Evolutionary conservation across 2,888 invertebrate species (phyloP), one percentile per base, ranked within the genome.

Genomic region (Pollenia labialis): DNA sequence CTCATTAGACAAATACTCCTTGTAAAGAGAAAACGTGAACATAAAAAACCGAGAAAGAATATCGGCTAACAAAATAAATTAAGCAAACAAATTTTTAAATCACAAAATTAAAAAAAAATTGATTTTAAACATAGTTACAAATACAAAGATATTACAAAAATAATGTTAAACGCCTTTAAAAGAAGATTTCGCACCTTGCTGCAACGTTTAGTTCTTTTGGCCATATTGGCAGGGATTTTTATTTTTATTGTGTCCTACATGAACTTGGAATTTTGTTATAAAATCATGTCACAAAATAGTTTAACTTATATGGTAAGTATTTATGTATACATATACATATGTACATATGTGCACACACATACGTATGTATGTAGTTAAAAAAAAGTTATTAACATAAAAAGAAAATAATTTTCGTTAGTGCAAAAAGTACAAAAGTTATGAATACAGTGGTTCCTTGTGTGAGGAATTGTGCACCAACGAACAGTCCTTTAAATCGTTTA

Each of bases 221-320:
- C 90, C 64, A 88, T 91, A 74, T 88, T 93, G 84, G 89, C 91
- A 84, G 90, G 89, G 14, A 88, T 91, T 18, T 91, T 91, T 60
- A 89, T 93, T 66, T 89, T 92, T 80, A 89, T 91, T 82, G 90
- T 92, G 85, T 92, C 93, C 44, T 93, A 92, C 81, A 90, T 92
- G 77, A 92, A 93, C 89, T 89, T 93, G 76, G 92, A 92, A 76
- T 91, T 93, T 85, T 93, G 93, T 88, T 93, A 92, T 74, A 92
- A 91, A 83, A 90, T 93, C 64, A 90, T 93, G 90, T 92, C 92
- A 66, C 90, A 92, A 84, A 89, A 91, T 81, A 92, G 91, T 74
- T 90, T 92, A 82, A 92, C 90, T 83, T 89, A 91, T 76, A 92
- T 93, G 92, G 93, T 93, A 89, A 91, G 88, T 62, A 11, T 42